A percentile compares a stretch with the other conserved stretches of the same genome.
phyloP scores from a whole-genome alignment of 2,888 invertebrate species.

The Folsomia manolachei region DNA sequence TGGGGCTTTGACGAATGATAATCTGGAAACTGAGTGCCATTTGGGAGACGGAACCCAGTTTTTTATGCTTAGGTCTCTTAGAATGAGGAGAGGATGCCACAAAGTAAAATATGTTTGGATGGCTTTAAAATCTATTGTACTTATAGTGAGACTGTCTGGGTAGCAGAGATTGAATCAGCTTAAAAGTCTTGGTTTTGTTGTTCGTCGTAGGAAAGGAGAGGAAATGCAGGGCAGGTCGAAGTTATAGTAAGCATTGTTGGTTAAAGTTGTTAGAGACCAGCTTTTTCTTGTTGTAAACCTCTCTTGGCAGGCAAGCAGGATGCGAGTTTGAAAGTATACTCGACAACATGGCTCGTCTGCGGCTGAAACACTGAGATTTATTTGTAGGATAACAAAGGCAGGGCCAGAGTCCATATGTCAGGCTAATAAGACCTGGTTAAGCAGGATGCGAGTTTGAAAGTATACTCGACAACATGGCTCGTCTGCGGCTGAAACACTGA shows the following conservation, averaged over 20 bases:
- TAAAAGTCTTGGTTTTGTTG: neutral
- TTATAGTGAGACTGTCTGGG: no score
- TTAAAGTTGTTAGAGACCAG: no score
- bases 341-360: no score
- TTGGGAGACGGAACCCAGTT: neutral
- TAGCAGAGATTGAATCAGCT: neutral
- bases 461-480: no score
- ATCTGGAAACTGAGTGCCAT: neutral
- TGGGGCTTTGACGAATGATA: neutral
- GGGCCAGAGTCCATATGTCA: no score
- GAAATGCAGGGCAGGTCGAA: neutral
- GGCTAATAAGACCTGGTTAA: no score
- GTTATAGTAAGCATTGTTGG: neutral
- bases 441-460: no score
- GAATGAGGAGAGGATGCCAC: neutral
- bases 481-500: no score
- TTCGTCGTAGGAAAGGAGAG: neutral
- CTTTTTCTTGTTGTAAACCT: neutral
- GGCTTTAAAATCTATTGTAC: neutral
- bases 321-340: no score
- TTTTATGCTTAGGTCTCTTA: neutral
- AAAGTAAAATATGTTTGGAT: neutral
- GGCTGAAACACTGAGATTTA: no score
- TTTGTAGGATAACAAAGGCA: no score
- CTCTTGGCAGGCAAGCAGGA: no score